A percentile compares a stretch with the other conserved stretches of the same genome.
Evolutionary conservation across 2,888 invertebrate species (phyloP).

Genomic region (Stenoptilia bipunctidactyla): DNA sequence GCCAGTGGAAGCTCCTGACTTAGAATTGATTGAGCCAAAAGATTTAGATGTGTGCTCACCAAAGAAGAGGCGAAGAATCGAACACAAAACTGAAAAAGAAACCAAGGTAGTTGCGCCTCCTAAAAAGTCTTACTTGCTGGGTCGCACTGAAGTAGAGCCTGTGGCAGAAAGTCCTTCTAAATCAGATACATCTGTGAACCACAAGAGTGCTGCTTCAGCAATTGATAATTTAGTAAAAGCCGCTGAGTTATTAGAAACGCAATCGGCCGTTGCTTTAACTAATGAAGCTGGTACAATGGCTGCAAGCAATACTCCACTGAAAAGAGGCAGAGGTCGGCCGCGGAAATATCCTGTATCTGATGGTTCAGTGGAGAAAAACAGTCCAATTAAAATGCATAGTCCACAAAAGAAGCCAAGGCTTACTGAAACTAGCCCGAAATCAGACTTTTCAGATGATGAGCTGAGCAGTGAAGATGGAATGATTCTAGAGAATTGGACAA

Average conservation of each 20-base stretch:
- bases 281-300: conserved; percentile 20
- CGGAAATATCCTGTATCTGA: conserved; percentile 55
- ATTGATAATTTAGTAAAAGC: conserved; percentile 61
- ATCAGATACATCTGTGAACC: conserved; percentile 24
- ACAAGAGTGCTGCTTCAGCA: conserved; percentile 42
- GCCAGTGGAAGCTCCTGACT: conserved; percentile 53
- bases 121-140: conserved; percentile 53
- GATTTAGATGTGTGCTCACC: conserved; percentile 45
- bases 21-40: conserved; percentile 55
- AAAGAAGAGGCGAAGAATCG: conserved; percentile 49
- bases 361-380: conserved; percentile 18
- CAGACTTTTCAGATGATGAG: conserved; percentile 27
- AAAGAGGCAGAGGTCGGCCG: conserved; percentile 57
- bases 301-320: conserved; percentile 32
- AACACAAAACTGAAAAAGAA: conserved; percentile 41
- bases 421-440: conserved; percentile 33
- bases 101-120: conserved; percentile 42
- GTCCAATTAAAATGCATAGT: conserved; percentile 26
- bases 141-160: conserved; percentile 28
- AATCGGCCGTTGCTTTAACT: conserved; percentile 30
- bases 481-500: conserved; percentile 59
- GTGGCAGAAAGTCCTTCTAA: conserved; percentile 13
- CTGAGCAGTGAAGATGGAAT: conserved; percentile 32
- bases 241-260: conserved; percentile 55
- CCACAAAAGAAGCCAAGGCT: conserved; percentile 49